phyloP scores from a whole-genome alignment of 2,113 vertebrate genomes.

The Oreochromis aureus region DNA sequence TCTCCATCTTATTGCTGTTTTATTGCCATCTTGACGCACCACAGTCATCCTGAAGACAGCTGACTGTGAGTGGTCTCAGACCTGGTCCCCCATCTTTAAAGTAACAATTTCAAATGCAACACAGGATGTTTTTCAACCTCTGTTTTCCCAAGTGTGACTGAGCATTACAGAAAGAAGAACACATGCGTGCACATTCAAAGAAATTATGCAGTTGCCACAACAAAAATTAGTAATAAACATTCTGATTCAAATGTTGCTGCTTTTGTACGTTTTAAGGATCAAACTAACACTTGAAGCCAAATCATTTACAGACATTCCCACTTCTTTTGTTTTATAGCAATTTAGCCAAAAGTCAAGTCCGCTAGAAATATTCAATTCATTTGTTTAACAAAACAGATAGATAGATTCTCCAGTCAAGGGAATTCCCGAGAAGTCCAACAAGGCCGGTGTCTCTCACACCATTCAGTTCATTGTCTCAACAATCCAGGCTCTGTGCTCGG shows the following conservation, averaged over 20 bases:
- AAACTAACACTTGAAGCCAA: background rate
- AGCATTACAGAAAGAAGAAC: background rate
- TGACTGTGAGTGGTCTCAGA: background rate
- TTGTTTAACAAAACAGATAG: background rate
- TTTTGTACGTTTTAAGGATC: background rate
- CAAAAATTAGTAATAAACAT: background rate
- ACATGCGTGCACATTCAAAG: background rate
- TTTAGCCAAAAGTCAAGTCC: background rate
- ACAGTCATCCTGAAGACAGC: background rate
- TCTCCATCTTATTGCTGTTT: background rate
- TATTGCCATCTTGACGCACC: background rate
- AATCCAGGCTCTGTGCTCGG: background rate
- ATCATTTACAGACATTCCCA: background rate
- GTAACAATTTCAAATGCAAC: background rate
- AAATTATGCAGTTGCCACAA: background rate
- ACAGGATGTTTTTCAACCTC: background rate
- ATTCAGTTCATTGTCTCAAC: background rate
- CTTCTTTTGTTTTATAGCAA: background rate
- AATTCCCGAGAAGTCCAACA: background rate
- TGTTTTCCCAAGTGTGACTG: background rate
- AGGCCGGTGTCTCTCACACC: background rate
- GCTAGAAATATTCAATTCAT: background rate
- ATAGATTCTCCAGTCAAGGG: background rate
- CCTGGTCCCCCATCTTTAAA: background rate
- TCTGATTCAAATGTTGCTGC: background rate